Evolutionary conservation across 2,888 invertebrate genomes (phyloP), one percentile per base, ranked within the genome.

Genomic region (Heliothis peltigera): DNA sequence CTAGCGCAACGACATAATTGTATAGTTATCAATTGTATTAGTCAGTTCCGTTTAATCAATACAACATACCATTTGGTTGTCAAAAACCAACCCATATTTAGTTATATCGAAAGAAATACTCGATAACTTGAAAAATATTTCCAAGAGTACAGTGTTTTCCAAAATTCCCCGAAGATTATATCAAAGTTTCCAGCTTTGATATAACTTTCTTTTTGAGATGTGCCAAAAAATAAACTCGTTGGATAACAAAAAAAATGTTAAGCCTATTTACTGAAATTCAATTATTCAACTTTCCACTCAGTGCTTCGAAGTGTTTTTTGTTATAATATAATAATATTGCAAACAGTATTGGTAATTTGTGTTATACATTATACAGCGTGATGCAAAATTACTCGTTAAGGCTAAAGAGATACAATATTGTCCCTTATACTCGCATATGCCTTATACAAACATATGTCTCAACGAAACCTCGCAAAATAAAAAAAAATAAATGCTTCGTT

Each of bases 121-220:
- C 10, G 39, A 3, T 47, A 58, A 57, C 19, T 47, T 57, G 42
- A 54, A 60, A 53, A 69, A 66, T 48, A 74, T 70, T 64, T 58
- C 64, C 15, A 59, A 65, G 25, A 21, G 15, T 28, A 25, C 57
- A 66, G 39, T 75, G 55, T 64, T 77, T 80, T n/a, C 74, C 70
- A 82, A 79, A 79, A 81, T 79, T 79, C 63, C 64, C 59, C 57
- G 63, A 74, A 60, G 72, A 80, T 75, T 70, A 67, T 75, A 74
- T 58, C 58, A 77, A 83, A 84, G 68, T 81, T 84, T 39, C 61
- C 68, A 66, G 65, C 83, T 84, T 84, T 83, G 80, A 83, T 67
- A 71, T 80, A 75, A 70, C 75, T 79, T 82, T 77, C 74, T 79
- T 77, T 70, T 72, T 49, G 65, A 76, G 62, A 71, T 63, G 55